These are phyloP conservation scores for Accipiter cooperii DNA, from an alignment of 2,113 vertebrate genomes.

Conservation along the genomic window DNA sequence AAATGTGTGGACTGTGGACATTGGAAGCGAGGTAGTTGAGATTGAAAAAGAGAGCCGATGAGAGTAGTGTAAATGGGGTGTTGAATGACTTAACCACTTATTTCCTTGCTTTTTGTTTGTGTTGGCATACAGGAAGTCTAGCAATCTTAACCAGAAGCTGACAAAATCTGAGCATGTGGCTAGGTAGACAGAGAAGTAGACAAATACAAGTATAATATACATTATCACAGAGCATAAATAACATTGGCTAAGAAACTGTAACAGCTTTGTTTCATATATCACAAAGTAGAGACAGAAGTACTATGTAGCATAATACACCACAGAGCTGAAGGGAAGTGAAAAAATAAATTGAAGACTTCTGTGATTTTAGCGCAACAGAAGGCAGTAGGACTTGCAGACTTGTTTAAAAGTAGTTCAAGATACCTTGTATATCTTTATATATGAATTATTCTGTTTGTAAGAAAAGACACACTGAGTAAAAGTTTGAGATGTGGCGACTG, in stretches of 20 bases:
- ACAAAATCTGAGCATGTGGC: not conserved
- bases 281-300: not conserved
- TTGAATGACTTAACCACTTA: slow-evolving; percentile 16
- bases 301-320: not conserved
- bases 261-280: not conserved
- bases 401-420: slow-evolving; percentile 28
- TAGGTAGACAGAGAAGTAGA: not conserved
- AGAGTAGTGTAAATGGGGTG: not conserved
- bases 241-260: not conserved
- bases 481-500: not conserved
- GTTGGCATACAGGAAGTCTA: not conserved
- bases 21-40: not conserved
- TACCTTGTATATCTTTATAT: not conserved
- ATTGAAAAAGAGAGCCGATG: not conserved
- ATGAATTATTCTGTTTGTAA: not conserved
- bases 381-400: slow-evolving; percentile 14
- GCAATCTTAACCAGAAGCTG: not conserved
- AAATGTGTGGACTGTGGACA: not conserved
- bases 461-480: not conserved
- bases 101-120: slow-evolving; percentile 6
- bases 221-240: not conserved
- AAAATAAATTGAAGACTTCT: not conserved
- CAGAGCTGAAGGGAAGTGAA: not conserved
- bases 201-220: not conserved
- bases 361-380: slow-evolving; percentile 29